Percentiles rank a stretch among this genome's conserved stretches.
Evolutionary conservation across 92 coral and sea anemone species (phyloP).

Genomic region (Phenganax subtilis): DNA sequence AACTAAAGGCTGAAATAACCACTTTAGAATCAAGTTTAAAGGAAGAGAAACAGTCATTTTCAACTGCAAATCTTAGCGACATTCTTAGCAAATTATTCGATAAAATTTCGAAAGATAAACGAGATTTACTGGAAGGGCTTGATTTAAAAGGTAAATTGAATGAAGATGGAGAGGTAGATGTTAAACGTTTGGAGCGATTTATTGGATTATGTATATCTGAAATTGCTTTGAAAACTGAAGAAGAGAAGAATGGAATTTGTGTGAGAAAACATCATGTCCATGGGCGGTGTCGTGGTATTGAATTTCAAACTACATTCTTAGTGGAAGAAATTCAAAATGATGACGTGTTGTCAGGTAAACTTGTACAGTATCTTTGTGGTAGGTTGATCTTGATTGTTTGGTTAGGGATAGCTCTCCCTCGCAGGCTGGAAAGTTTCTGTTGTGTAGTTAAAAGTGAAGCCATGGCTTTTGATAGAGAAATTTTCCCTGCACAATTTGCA

Average conservation of each 20-base stretch:
- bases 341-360: conserved; percentile 11
- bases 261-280: conserved; percentile 57
- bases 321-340: conserved; percentile 56
- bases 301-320: conserved; percentile 64
- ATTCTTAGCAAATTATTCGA: conserved; percentile 42
- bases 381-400: neutral
- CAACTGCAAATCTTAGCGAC: conserved; percentile 41
- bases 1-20: conserved; percentile 56
- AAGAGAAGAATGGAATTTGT: conserved; percentile 36
- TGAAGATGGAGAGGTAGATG: conserved; percentile 22
- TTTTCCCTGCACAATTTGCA: no score
- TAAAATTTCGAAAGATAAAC: conserved; percentile 38
- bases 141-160: conserved; percentile 30
- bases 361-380: neutral
- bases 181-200: conserved; percentile 34
- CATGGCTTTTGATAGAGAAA: no score
- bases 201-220: conserved; percentile 39
- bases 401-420: neutral
- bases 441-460: no score
- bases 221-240: conserved; percentile 23
- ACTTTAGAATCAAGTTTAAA: conserved; percentile 56
- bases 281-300: conserved; percentile 63
- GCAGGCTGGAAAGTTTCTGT: no score
- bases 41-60: conserved; percentile 48
- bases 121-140: conserved; percentile 14